Conservation (phyloP, 1,140 invertebrate species). For the Bombus difficillimus region DNA sequence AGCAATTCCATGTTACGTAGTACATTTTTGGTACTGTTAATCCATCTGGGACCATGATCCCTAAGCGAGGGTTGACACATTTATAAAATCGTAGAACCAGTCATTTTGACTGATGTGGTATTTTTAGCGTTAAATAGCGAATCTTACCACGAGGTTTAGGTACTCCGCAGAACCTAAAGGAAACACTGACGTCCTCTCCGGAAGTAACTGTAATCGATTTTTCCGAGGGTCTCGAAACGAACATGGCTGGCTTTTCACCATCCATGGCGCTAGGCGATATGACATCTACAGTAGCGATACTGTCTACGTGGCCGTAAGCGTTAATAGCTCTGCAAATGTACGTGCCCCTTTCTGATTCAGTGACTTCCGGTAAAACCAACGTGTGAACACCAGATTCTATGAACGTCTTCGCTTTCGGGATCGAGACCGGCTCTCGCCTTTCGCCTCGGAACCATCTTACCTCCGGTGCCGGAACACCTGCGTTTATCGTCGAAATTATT, state of each 20-base stretch:
- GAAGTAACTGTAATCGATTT: constrained; percentile 88
- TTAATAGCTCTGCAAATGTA: constrained; percentile 94
- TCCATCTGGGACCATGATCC: too few relatives aligned
- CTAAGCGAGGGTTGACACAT: too few relatives aligned
- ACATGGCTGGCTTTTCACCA: constrained; percentile 89
- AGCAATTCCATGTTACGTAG: too few relatives aligned
- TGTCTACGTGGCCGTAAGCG: constrained; percentile 89
- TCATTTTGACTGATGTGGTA: too few relatives aligned
- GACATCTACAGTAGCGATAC: constrained; percentile 87
- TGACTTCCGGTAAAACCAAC: constrained; percentile 89
- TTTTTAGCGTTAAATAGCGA: background rate
- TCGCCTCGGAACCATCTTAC: constrained; percentile 89
- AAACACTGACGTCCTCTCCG: constrained; percentile 91
- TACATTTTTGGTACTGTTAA: too few relatives aligned
- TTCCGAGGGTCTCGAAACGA: constrained; percentile 88
- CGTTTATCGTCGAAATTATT: background rate
- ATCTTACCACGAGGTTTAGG: constrained; percentile 91
- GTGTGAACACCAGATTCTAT: constrained; percentile 94
- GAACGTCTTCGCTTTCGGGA: constrained; percentile 85
- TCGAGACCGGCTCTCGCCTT: constrained; percentile 82
- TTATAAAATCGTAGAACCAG: too few relatives aligned
- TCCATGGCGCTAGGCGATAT: constrained; percentile 84
- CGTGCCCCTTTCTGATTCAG: constrained; percentile 93
- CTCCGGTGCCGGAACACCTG: constrained; percentile 84
- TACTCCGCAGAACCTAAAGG: constrained; percentile 90